Percentiles rank a stretch among this genome's conserved stretches.
phyloP scores from a whole-genome alignment of 2,113 vertebrate genomes.

The Cyrtonyx montezumae region DNA sequence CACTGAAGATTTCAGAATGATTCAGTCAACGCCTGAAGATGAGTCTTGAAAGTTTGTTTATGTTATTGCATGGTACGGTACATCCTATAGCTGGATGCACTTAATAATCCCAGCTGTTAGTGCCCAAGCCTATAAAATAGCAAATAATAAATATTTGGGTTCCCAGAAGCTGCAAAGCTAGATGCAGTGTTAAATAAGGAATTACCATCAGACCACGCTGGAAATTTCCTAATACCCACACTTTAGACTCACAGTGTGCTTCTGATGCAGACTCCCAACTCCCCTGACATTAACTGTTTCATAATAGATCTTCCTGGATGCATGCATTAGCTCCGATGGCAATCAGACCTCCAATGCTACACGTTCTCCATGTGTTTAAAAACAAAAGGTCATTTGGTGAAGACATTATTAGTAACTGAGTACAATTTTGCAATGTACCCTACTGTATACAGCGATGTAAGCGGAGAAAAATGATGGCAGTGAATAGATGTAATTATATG shows the following conservation, averaged over 20 bases:
- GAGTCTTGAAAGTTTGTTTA: slow-evolving; percentile 7
- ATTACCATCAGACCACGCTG: slow-evolving; percentile 23
- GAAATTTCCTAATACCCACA: slow-evolving; percentile 41
- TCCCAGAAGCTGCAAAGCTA: slow-evolving; percentile 10
- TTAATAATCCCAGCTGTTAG: slow-evolving; percentile 21
- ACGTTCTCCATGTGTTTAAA: background rate
- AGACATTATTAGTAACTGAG: slow-evolving; percentile 14
- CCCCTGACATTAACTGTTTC: slow-evolving; percentile 36
- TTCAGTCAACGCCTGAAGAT: slow-evolving; percentile 42
- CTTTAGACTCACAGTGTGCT: background rate
- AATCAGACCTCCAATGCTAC: background rate
- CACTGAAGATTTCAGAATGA: slow-evolving; percentile 10
- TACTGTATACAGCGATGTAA: slow-evolving; percentile 40
- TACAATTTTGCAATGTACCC: background rate
- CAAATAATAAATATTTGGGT: background rate
- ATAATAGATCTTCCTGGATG: slow-evolving; percentile 54
- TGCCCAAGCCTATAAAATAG: background rate
- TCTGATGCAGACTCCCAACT: slow-evolving; percentile 37
- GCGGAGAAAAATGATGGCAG: slow-evolving; percentile 57
- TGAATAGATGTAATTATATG: slow-evolving; percentile 71
- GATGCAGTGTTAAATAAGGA: slow-evolving; percentile 30
- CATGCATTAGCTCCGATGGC: slow-evolving; percentile 25
- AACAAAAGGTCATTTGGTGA: slow-evolving; percentile 57
- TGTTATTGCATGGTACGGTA: background rate
- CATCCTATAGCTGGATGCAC: background rate